Evolutionary conservation across 2,888 invertebrate genomes (phyloP), one percentile per base, ranked within the genome.

Genomic region (Tinea trinotella): DNA sequence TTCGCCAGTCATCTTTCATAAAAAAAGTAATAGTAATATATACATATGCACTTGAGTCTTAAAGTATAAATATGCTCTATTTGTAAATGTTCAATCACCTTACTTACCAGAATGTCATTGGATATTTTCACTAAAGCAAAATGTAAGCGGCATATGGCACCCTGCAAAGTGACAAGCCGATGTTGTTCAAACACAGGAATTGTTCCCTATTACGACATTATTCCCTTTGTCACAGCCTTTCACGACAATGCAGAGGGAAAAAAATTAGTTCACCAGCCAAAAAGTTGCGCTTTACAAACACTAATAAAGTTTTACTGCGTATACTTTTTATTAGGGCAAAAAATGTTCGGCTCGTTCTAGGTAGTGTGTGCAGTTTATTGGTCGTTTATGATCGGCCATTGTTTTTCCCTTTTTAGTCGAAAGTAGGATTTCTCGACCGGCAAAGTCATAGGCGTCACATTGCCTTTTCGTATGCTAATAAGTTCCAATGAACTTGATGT

Each of bases 401-500:
- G 53, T 53, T 53, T 53, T 53, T 36, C 36, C 36, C 20, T 36
- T 36, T 36, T 53, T 40, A 20, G 53, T 53, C 53, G 53, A 53
- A 53, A 53, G 53, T 53, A 18, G 7, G 13, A 53, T 53, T 17
- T 66, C 65, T 63, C 62, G 61, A 67, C 73, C 76, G 76, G 66
- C 76, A 72, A 76, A 72, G 74, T 74, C 74, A 66, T 65, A 68
- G 70, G 60, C 67, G 69, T 70, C 63, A 66, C 61, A 61, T 62
- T 64, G 64, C 68, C 77, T 76, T 79, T 84, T 81, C 74, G 71
- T 72, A 84, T 83, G 81, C 71, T 73, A 84, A 83, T 81, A 70
- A 62, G 78, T 76, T 74, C 74, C 82, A 75, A 70, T 72, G 81
- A 81, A 82, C 78, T 71, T 68, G 50, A 50, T 50, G 50, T 50